A percentile compares a stretch with the other conserved stretches of the same genome.
phyloP scores from a whole-genome alignment of 2,888 invertebrate genomes.

The Crioceris asparagi region DNA sequence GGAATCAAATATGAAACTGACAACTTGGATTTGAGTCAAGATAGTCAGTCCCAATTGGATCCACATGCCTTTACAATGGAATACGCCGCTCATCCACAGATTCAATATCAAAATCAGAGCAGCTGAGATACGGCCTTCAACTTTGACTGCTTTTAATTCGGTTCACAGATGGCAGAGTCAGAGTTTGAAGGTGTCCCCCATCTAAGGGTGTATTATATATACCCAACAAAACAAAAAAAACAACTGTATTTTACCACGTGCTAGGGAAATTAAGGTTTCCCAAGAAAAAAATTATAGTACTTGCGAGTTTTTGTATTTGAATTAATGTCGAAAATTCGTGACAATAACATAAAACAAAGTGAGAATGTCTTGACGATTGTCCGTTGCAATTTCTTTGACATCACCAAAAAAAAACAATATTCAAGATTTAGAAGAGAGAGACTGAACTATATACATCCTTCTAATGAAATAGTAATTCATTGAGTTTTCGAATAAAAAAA shows the following conservation, averaged over 20 bases:
- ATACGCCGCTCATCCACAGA: conserved; percentile 32
- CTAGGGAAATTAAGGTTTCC: too few relatives aligned
- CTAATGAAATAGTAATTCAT: too few relatives aligned
- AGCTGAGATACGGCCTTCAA: conserved; percentile 34
- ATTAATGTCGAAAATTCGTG: too few relatives aligned
- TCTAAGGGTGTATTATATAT: conserved; percentile 13
- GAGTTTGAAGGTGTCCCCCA: conserved; percentile 14
- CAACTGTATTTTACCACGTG: conserved; percentile 5
- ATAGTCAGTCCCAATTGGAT: conserved; percentile 34
- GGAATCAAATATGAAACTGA: conserved; percentile 64
- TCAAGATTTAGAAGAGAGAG: too few relatives aligned
- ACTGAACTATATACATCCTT: too few relatives aligned
- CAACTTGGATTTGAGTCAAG: conserved; percentile 32
- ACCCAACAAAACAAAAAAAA: conserved; percentile 14
- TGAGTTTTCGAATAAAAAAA: too few relatives aligned
- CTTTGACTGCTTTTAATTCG: conserved; percentile 28
- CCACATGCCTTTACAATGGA: conserved; percentile 32
- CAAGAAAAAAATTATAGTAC: too few relatives aligned
- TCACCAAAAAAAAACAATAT: too few relatives aligned
- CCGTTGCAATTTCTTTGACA: too few relatives aligned
- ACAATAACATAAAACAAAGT: too few relatives aligned
- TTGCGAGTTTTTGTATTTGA: too few relatives aligned
- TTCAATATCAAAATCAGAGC: conserved; percentile 35
- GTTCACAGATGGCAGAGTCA: conserved; percentile 11
- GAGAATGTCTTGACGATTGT: too few relatives aligned